A percentile compares a stretch with the other conserved stretches of the same genome.
Conservation (phyloP, 2,797 vertebrate species). For the Pseudopleuronectes americanus region DNA sequence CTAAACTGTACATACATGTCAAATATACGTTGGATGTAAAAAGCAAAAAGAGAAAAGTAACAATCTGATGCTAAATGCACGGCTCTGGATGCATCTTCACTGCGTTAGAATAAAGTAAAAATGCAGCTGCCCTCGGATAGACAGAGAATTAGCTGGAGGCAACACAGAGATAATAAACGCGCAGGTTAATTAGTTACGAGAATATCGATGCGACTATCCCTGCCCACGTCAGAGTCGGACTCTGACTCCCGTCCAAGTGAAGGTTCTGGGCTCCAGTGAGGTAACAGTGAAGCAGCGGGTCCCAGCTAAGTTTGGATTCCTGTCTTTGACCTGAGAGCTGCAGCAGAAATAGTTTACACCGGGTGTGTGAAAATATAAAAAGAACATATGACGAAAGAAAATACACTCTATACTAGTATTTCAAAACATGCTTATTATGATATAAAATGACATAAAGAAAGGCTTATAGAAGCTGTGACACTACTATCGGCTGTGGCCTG, state of each 20-base stretch:
- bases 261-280: constrained; percentile 65
- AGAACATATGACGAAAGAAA: constrained; percentile 35
- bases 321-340: constrained; percentile 23
- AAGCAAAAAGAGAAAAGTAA: constrained; percentile 5
- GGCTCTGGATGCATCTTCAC: background rate
- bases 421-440: constrained; percentile 49
- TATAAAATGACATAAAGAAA: constrained; percentile 44
- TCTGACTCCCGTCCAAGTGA: constrained; percentile 27
- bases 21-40: constrained; percentile 47
- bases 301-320: constrained; percentile 16
- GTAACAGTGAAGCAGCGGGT: constrained; percentile 36
- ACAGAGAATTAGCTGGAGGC: constrained; percentile 16
- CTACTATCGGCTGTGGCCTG: constrained; percentile 8
- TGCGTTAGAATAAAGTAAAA: background rate
- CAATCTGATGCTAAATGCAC: constrained; percentile 16
- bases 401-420: constrained; percentile 50
- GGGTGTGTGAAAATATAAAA: constrained; percentile 36
- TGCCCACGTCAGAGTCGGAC: constrained; percentile 48
- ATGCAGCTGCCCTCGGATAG: constrained; percentile 35
- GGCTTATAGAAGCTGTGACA: constrained; percentile 46
- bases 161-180: constrained; percentile 7
- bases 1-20: constrained; percentile 67
- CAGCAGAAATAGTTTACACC: constrained; percentile 26
- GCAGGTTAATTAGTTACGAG: constrained; percentile 49
- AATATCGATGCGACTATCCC: constrained; percentile 50